Evolutionary conservation across 2,888 invertebrate genomes (phyloP).

Genomic region (Sarcophaga variegata): DNA sequence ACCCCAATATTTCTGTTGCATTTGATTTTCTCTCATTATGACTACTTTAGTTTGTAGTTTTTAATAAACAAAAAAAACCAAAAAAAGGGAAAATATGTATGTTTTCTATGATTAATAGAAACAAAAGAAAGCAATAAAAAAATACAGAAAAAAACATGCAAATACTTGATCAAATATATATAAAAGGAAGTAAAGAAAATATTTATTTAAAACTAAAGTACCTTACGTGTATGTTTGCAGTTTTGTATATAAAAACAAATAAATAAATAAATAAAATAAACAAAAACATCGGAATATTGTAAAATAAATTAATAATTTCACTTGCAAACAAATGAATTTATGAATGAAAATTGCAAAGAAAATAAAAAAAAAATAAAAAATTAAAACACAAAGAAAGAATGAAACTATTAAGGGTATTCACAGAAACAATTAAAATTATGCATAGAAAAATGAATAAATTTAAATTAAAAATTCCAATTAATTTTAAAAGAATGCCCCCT

Average conservation of each 20-base stretch:
- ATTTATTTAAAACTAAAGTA: conserved; percentile 57
- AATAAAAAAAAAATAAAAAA: too few species aligned
- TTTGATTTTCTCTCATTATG: neutral
- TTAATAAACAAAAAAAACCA: neutral
- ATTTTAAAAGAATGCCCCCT: too few species aligned
- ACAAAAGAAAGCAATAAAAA: too few species aligned
- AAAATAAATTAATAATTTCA: neutral
- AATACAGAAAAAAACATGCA: too few species aligned
- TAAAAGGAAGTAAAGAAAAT: neutral
- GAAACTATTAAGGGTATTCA: too few species aligned
- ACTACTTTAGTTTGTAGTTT: neutral
- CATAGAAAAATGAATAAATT: too few species aligned
- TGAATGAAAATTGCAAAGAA: neutral
- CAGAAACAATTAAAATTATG: too few species aligned
- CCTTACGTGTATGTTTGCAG: conserved; percentile 61
- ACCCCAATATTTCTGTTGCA: conserved; percentile 1
- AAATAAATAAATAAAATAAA: neutral
- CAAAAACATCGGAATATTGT: neutral
- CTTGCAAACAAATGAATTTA: neutral
- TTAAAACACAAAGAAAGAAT: too few species aligned
- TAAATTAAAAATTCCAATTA: too few species aligned
- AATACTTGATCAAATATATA: neutral
- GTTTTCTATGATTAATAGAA: too few species aligned
- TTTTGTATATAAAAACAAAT: conserved; percentile 24
- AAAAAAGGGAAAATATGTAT: too few species aligned